These are phyloP conservation scores for Galago senegalensis DNA, from an alignment of 2,797 vertebrate genomes.

Conservation along the genomic window DNA sequence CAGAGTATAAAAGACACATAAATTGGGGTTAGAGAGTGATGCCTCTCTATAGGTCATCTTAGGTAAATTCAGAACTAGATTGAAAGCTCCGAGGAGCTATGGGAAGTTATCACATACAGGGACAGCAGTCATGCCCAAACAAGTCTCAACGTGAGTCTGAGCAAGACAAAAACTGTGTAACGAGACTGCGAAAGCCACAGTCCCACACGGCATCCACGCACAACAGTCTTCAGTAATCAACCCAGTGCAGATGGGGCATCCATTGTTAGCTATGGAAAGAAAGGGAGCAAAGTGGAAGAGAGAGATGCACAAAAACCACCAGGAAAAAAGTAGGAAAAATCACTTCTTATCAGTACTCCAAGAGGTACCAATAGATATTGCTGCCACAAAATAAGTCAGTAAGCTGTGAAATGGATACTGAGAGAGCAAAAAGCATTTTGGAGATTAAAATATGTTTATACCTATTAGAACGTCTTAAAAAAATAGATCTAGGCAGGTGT, in stretches of 20 bases:
- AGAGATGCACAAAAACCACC: neutral
- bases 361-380: neutral
- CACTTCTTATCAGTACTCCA: neutral
- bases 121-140: neutral
- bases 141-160: too few relatives aligned
- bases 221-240: neutral
- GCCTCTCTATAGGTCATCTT: neutral
- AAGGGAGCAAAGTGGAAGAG: neutral
- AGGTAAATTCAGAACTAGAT: neutral
- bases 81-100: fast-evolving
- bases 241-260: neutral
- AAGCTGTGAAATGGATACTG: too few relatives aligned
- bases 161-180: neutral
- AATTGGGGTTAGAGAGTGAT: neutral
- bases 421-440: neutral
- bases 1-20: neutral
- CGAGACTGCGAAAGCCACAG: fast-evolving
- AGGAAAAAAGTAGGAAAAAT: neutral
- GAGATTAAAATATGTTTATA: neutral
- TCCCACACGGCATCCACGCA: fast-evolving
- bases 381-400: neutral
- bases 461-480: too few relatives aligned
- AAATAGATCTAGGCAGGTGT: neutral
- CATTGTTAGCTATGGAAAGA: fast-evolving
- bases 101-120: fast-evolving